These are phyloP conservation scores for Wiebesia pumilae DNA, from an alignment of 1,140 invertebrate genomes.

Conservation along the genomic window DNA sequence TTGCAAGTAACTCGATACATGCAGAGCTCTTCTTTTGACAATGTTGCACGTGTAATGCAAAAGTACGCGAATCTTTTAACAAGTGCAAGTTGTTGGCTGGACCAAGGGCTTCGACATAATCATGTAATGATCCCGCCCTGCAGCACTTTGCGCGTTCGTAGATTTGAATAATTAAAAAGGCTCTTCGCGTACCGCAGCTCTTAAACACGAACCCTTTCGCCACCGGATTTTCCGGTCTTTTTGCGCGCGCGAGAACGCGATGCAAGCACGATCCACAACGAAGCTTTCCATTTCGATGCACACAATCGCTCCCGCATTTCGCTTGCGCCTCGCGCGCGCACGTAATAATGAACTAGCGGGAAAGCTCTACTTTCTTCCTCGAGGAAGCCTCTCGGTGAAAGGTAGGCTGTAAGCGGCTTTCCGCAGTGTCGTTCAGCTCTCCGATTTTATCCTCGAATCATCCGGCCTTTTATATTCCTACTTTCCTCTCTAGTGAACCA, in stretches of 20 bases:
- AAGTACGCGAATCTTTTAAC: too few relatives aligned
- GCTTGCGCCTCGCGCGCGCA: neutral
- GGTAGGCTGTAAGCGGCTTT: conserved; percentile 37
- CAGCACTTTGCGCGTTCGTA: neutral
- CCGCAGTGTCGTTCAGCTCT: neutral
- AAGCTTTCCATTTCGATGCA: too few relatives aligned
- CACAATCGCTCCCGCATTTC: neutral
- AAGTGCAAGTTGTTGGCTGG: too few relatives aligned
- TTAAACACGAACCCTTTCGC: neutral
- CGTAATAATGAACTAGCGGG: neutral
- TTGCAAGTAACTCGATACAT: too few relatives aligned
- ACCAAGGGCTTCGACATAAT: conserved; percentile 21
- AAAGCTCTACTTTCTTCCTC: conserved; percentile 19
- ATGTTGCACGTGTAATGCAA: too few relatives aligned
- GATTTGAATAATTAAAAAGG: conserved; percentile 34
- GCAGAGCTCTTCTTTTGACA: too few relatives aligned
- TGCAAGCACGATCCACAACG: too few relatives aligned
- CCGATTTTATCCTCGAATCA: conserved; percentile 19
- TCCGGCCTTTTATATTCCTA: neutral
- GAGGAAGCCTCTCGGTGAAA: neutral
- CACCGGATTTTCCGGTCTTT: neutral
- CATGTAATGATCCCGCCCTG: neutral
- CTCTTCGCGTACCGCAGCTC: conserved; percentile 3
- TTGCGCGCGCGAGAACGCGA: too few relatives aligned
- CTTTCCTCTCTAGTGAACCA: neutral